These are phyloP conservation scores for Calycopis cecrops DNA, from an alignment of 1,140 invertebrate species.

Conservation along the genomic window DNA sequence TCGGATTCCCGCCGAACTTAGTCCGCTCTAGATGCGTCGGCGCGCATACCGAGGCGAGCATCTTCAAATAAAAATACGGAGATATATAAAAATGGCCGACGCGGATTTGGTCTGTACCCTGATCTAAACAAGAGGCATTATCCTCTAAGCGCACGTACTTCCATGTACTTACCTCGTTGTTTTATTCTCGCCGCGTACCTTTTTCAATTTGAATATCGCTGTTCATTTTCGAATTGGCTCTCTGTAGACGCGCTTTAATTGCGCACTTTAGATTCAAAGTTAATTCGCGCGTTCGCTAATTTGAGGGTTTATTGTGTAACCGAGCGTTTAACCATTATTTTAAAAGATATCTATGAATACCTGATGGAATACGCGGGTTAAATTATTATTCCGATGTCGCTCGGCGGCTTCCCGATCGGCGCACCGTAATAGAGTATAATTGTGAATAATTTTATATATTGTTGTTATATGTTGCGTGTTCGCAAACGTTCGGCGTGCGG, in stretches of 20 bases:
- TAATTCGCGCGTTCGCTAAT: conserved; percentile 68
- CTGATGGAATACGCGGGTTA: conserved; percentile 33
- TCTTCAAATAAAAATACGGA: not conserved
- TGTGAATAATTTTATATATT: too few species aligned
- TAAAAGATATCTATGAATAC: conserved; percentile 55
- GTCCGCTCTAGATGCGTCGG: conserved; percentile 42
- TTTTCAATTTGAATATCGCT: conserved; percentile 72
- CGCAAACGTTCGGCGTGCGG: not conserved
- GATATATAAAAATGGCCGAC: conserved; percentile 8
- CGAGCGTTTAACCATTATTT: conserved; percentile 55
- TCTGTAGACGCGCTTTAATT: conserved; percentile 64
- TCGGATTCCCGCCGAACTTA: conserved; percentile 36
- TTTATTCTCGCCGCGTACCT: conserved; percentile 65
- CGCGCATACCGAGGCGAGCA: conserved; percentile 32
- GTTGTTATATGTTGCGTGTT: not conserved
- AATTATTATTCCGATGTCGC: conserved; percentile 10
- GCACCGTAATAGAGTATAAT: not conserved
- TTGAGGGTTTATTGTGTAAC: conserved; percentile 65
- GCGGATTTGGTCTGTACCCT: conserved; percentile 22
- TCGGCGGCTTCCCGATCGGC: not conserved
- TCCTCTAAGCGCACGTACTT: not conserved
- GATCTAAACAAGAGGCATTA: not conserved
- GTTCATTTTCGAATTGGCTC: conserved; percentile 69
- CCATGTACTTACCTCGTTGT: conserved; percentile 37
- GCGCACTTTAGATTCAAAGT: conserved; percentile 69